Evolutionary conservation across 2,113 vertebrate species (phyloP).

Genomic region (Calyptommatus sinebrachiatus): DNA sequence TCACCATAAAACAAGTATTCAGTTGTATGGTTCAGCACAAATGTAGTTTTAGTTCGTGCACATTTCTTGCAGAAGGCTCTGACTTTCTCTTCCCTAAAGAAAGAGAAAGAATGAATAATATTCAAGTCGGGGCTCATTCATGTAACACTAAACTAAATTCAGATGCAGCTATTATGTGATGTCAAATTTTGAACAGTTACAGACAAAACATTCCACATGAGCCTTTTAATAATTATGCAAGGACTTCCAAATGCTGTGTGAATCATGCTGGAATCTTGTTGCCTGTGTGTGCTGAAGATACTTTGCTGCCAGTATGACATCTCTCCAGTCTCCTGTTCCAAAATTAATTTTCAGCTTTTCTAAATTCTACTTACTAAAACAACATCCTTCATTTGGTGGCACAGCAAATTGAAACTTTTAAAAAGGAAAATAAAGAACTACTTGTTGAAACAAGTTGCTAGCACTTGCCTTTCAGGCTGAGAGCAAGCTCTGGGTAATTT

Average conservation of each 20-base stretch:
- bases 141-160: background rate
- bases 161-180: background rate
- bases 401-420: too few species aligned
- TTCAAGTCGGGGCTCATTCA: background rate
- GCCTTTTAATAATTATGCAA: background rate
- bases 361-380: background rate
- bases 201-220: background rate
- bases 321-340: too few species aligned
- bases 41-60: too few species aligned
- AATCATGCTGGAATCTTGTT: background rate
- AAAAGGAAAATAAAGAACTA: background rate
- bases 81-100: background rate
- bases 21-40: too few species aligned
- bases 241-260: background rate
- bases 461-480: background rate
- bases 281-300: background rate
- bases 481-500: background rate
- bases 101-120: background rate
- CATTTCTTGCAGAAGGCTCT: too few species aligned
- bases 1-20: too few species aligned
- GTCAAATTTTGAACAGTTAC: too few species aligned
- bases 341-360: background rate
- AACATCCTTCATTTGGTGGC: too few species aligned
- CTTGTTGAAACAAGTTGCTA: background rate
- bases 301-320: background rate